A percentile compares a stretch with the other conserved stretches of the same genome.
Conservation (phyloP, 2,113 vertebrate species). For the Pelobates fuscus region DNA sequence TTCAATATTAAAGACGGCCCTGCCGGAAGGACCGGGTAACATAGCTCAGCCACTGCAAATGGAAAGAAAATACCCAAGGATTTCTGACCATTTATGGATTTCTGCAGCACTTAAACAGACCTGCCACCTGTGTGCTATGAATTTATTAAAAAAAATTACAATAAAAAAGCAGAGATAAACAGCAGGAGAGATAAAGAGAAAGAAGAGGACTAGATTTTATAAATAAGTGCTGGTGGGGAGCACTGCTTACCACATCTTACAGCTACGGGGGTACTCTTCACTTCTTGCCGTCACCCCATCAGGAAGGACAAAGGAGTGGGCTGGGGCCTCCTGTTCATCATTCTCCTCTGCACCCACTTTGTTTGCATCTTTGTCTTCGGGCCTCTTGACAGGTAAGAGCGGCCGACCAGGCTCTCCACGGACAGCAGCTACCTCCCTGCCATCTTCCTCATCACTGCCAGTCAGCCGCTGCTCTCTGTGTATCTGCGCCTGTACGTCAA, state of each 20-base stretch:
- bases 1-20: too few relatives aligned
- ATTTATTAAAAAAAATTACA: too few relatives aligned
- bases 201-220: too few relatives aligned
- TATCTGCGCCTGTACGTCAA: conserved; percentile 80
- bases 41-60: too few relatives aligned
- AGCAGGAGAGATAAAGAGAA: too few relatives aligned
- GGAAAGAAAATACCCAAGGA: too few relatives aligned
- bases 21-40: too few relatives aligned
- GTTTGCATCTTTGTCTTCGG: accelerated
- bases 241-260: conserved; percentile 83
- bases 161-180: too few relatives aligned
- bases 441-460: conserved; percentile 25
- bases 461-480: conserved; percentile 69
- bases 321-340: conserved; percentile 2
- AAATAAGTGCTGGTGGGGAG: too few relatives aligned
- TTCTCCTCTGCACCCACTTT: conserved; percentile 12
- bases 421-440: neutral
- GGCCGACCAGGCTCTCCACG: neutral
- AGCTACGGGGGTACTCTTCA: conserved; percentile 90
- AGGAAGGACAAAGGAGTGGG: conserved; percentile 84
- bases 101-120: too few relatives aligned
- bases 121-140: too few relatives aligned
- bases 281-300: conserved; percentile 90
- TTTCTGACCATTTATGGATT: too few relatives aligned
- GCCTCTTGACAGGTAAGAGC: neutral